Evolutionary conservation across 2,888 invertebrate genomes (phyloP).

Genomic region (Chrysolina americana): DNA sequence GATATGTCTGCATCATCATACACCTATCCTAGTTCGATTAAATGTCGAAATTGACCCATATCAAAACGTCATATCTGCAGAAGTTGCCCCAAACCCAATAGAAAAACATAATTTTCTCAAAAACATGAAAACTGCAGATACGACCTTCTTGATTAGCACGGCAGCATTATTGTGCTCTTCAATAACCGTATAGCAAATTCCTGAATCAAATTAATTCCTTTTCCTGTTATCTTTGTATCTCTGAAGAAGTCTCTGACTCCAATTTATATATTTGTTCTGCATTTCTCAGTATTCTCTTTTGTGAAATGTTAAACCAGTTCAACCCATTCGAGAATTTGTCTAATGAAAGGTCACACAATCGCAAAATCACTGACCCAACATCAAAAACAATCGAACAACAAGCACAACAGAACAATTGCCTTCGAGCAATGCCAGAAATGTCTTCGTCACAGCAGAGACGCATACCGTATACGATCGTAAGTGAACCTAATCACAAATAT

Average conservation of each 20-base stretch:
- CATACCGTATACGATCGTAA: not conserved
- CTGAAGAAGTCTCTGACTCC: not conserved
- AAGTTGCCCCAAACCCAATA: no score
- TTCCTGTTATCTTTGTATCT: not conserved
- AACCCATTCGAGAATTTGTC: slow-evolving; percentile 13
- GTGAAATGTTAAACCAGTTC: not conserved
- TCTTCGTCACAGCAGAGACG: slow-evolving; percentile 3
- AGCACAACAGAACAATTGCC: not conserved
- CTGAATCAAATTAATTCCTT: not conserved
- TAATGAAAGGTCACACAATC: not conserved
- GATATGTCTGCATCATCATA: no score
- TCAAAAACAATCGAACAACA: slow-evolving; percentile 15
- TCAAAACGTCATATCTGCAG: no score
- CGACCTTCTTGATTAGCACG: no score
- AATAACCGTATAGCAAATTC: not conserved
- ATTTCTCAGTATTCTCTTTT: slow-evolving; percentile 1
- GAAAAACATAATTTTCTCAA: no score
- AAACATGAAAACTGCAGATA: no score
- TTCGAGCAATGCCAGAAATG: slow-evolving; percentile 3
- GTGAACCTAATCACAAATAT: slow-evolving; percentile 39
- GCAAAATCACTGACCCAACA: slow-evolving; percentile 9
- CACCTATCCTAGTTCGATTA: no score
- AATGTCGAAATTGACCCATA: no score
- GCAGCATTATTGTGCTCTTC: no score
- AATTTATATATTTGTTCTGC: not conserved